A percentile compares a stretch with the other conserved stretches of the same genome.
These are phyloP conservation scores for Falcaria lacertinaria DNA, from an alignment of 2,888 invertebrate species.

Conservation along the genomic window DNA sequence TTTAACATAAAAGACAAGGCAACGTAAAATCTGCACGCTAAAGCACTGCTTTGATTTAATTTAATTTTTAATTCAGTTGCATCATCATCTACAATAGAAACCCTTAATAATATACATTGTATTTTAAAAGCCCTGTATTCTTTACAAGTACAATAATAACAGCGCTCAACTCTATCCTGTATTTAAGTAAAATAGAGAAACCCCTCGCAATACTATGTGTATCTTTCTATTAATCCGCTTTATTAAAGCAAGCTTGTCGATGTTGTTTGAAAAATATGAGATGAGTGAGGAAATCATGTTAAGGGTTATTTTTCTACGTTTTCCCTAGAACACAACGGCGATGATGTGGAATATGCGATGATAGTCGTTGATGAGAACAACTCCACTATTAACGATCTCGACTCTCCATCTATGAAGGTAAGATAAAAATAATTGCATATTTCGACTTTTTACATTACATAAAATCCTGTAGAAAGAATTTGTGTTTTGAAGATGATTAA, in stretches of 20 bases:
- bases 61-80: constrained; percentile 58
- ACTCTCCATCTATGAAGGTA: constrained; percentile 93
- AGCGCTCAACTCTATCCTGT: not conserved
- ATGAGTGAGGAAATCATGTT: not conserved
- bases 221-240: too few relatives aligned
- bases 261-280: constrained; percentile 43
- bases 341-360: constrained; percentile 92
- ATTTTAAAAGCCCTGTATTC: constrained; percentile 10
- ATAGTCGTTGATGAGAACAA: constrained; percentile 94
- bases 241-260: constrained; percentile 61
- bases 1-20: constrained; percentile 49
- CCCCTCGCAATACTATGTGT: constrained; percentile 12
- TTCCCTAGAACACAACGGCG: constrained; percentile 78
- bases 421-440: constrained; percentile 12
- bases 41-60: constrained; percentile 59
- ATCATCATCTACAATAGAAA: constrained; percentile 47
- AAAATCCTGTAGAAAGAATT: not conserved
- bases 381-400: constrained; percentile 89
- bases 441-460: not conserved
- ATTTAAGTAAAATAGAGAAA: not conserved
- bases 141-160: not conserved
- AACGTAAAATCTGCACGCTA: constrained; percentile 60
- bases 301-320: constrained; percentile 8
- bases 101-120: constrained; percentile 6
- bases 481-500: not conserved